A percentile compares a stretch with the other conserved stretches of the same genome.
These are phyloP conservation scores for Trissolcus japonicus DNA, from an alignment of 2,888 invertebrate genomes.

Conservation along the genomic window DNA sequence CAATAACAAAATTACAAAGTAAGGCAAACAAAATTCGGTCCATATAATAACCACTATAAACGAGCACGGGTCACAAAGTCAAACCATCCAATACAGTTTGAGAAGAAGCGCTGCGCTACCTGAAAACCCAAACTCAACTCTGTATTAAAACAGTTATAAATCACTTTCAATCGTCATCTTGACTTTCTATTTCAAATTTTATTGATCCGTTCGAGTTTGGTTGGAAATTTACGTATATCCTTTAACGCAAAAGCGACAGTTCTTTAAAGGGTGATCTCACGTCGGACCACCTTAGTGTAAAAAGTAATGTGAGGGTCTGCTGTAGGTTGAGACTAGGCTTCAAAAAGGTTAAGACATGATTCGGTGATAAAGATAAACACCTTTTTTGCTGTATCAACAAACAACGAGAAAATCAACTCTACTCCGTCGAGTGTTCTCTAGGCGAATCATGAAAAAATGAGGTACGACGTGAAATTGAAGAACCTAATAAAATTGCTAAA, in stretches of 20 bases:
- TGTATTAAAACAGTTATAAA: constrained; percentile 47
- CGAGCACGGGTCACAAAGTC: constrained; percentile 1
- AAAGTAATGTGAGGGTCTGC: constrained; percentile 46
- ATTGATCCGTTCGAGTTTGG: constrained; percentile 51
- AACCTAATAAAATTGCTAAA: not conserved
- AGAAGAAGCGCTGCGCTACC: constrained; percentile 22
- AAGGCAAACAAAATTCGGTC: too few species aligned
- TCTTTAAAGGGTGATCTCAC: constrained; percentile 42
- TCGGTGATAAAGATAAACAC: constrained; percentile 44
- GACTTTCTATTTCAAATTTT: constrained; percentile 53
- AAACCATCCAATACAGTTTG: constrained; percentile 11
- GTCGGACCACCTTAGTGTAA: constrained; percentile 39
- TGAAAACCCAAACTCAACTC: constrained; percentile 32
- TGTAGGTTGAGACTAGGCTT: constrained; percentile 2
- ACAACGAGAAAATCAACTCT: not conserved
- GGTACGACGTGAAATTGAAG: not conserved
- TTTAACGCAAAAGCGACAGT: constrained; percentile 52
- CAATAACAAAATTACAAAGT: too few species aligned
- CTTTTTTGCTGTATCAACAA: constrained; percentile 4
- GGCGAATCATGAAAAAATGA: not conserved
- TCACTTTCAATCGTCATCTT: constrained; percentile 50
- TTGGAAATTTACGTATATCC: constrained; percentile 43
- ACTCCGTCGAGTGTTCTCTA: not conserved
- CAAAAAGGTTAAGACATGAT: constrained; percentile 25
- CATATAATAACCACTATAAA: too few species aligned